Percentiles rank a stretch among this genome's conserved stretches.
Conservation (phyloP, 2,888 invertebrate genomes). For the Drosophila leonis region DNA sequence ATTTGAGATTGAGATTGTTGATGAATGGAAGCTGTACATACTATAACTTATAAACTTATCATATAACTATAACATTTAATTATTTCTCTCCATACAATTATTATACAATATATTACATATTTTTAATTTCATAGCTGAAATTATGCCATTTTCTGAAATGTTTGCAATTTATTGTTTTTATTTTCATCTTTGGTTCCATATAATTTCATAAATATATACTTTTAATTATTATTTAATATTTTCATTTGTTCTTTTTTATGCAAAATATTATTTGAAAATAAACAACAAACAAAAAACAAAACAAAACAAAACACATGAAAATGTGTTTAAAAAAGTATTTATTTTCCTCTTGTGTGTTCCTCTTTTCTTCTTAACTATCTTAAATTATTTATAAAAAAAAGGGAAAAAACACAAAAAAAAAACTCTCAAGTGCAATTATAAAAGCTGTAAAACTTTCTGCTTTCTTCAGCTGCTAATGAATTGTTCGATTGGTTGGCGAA, state of each 20-base stretch:
- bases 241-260: conserved; percentile 75
- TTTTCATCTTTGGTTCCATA: conserved; percentile 47
- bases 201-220: conserved; percentile 41
- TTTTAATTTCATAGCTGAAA: conserved; percentile 69
- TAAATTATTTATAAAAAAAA: conserved; percentile 3
- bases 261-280: conserved; percentile 69
- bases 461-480: conserved; percentile 64
- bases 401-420: conserved; percentile 2
- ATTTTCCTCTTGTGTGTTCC: conserved; percentile 11
- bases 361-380: background rate
- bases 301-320: conserved; percentile 51
- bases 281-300: too few relatives aligned
- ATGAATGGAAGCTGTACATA: conserved; percentile 74
- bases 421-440: conserved; percentile 77
- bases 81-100: conserved; percentile 71
- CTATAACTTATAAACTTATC: conserved; percentile 75
- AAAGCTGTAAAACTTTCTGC: conserved; percentile 70
- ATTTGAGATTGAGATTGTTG: conserved; percentile 64
- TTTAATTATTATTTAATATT: conserved; percentile 61
- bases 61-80: conserved; percentile 69
- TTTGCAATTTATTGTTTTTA: conserved; percentile 68
- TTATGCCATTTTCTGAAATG: conserved; percentile 62
- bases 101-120: conserved; percentile 36
- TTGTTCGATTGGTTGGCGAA: conserved; percentile 36
- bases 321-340: conserved; percentile 56